phyloP scores from a whole-genome alignment of 2,888 invertebrate species.

The Bellardia bayeri region DNA sequence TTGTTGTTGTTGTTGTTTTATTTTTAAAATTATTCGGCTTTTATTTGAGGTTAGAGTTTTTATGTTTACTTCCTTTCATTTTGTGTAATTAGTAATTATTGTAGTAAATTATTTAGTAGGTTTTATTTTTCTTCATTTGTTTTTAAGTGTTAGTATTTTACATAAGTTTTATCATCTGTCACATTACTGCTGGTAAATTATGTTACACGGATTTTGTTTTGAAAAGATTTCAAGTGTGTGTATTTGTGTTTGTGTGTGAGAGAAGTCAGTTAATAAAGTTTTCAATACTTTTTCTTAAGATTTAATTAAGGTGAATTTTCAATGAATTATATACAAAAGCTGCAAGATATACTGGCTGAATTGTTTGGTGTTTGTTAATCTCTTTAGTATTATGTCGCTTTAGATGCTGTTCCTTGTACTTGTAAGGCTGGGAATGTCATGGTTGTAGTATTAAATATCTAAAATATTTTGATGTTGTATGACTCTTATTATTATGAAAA shows the following conservation, averaged over 20 bases:
- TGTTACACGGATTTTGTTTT: constrained; percentile 38
- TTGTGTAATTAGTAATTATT: neutral
- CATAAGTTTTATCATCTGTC: constrained; percentile 48
- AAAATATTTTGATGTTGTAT: neutral
- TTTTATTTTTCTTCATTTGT: constrained; percentile 20
- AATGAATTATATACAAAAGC: neutral
- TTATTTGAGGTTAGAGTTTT: constrained; percentile 71
- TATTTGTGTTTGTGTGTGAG: neutral
- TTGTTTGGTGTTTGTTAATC: neutral
- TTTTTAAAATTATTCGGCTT: constrained; percentile 68
- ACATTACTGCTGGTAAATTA: constrained; percentile 30
- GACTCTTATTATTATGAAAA: no score
- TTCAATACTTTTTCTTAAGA: neutral
- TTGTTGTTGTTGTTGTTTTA: constrained; percentile 45
- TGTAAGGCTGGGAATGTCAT: constrained; percentile 1
- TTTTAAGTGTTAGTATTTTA: constrained; percentile 36
- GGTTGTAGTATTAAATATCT: neutral
- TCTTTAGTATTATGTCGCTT: neutral
- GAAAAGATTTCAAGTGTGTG: constrained; percentile 10
- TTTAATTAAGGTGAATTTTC: neutral
- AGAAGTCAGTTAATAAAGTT: constrained; percentile 57
- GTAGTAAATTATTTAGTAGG: neutral
- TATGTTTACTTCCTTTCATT: constrained; percentile 6
- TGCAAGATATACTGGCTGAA: neutral
- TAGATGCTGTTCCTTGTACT: neutral